Evolutionary conservation across 1,140 invertebrate species (phyloP).

Genomic region (Radopholus similis): DNA sequence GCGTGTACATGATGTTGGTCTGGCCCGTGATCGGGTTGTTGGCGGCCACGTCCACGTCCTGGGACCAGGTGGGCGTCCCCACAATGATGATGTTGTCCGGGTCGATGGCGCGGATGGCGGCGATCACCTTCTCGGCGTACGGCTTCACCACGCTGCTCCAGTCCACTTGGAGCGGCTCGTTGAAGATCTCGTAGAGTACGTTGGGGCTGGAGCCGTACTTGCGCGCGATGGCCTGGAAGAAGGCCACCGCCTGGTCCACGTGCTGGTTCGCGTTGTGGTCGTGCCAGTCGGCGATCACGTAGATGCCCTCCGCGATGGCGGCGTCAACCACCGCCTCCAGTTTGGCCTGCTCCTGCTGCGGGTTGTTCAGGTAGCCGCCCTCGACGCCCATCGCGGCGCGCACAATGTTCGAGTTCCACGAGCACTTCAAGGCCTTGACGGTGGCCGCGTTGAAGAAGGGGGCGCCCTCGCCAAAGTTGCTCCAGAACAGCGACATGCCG

Average conservation of each 20-base stretch:
- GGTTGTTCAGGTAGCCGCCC: constrained; percentile 20
- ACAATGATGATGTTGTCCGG: constrained; percentile 28
- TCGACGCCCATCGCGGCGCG: constrained; percentile 16
- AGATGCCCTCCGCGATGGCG: constrained; percentile 19
- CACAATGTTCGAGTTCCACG: constrained; percentile 7
- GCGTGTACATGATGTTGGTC: constrained; percentile 19
- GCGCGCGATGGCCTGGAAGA: not conserved
- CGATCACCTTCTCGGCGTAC: not conserved
- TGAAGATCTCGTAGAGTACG: constrained; percentile 15
- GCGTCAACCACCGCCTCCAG: constrained; percentile 14
- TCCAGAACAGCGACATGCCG: constrained; percentile 15
- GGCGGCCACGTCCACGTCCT: constrained; percentile 16
- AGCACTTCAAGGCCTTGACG: constrained; percentile 2
- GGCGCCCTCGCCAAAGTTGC: constrained; percentile 2
- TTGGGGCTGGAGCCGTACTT: not conserved
- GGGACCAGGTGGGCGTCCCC: constrained; percentile 26
- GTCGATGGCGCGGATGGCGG: constrained; percentile 16
- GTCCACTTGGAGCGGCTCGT: constrained; percentile 8
- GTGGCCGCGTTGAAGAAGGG: constrained; percentile 10
- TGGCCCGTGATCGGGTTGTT: constrained; percentile 14
- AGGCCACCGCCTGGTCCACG: not conserved
- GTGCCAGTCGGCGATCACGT: too few relatives aligned
- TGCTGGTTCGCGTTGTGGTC: constrained; percentile 18
- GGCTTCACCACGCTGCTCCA: not conserved
- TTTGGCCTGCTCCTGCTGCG: not conserved